These are phyloP conservation scores for Notiomystis cincta DNA, from an alignment of 2,113 vertebrate genomes.

Conservation along the genomic window DNA sequence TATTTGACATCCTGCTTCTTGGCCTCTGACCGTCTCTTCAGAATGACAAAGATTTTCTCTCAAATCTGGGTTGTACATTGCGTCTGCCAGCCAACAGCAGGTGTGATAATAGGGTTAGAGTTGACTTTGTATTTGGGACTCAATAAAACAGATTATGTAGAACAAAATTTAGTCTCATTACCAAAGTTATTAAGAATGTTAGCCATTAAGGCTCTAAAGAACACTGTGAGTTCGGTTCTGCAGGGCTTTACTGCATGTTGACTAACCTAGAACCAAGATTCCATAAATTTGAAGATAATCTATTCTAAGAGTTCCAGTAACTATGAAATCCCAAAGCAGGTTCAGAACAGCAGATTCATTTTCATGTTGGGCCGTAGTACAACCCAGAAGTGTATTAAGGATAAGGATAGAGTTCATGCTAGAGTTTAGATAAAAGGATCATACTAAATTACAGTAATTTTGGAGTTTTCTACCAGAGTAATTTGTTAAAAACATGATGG, in stretches of 20 bases:
- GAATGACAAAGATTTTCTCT: neutral
- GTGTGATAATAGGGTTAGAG: neutral
- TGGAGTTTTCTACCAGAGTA: neutral
- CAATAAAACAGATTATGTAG: neutral
- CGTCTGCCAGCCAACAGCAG: neutral
- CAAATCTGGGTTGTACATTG: neutral
- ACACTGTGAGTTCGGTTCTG: neutral
- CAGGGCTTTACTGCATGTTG: neutral
- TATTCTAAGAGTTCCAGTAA: neutral
- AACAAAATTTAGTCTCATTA: neutral
- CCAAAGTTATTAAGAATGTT: neutral
- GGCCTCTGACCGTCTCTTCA: neutral
- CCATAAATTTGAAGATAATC: neutral
- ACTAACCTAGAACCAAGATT: neutral
- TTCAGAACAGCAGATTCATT: neutral
- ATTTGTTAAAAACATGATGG: neutral
- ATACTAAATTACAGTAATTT: neutral
- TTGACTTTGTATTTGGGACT: neutral
- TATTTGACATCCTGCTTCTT: neutral
- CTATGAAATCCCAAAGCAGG: neutral
- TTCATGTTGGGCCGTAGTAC: neutral
- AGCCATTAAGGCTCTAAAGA: neutral
- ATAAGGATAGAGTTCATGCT: neutral
- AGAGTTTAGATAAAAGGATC: neutral
- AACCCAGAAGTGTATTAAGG: neutral